Evolutionary conservation across 2,113 vertebrate species (phyloP), one percentile per base, ranked within the genome.

Genomic region (Cottus gobio): DNA sequence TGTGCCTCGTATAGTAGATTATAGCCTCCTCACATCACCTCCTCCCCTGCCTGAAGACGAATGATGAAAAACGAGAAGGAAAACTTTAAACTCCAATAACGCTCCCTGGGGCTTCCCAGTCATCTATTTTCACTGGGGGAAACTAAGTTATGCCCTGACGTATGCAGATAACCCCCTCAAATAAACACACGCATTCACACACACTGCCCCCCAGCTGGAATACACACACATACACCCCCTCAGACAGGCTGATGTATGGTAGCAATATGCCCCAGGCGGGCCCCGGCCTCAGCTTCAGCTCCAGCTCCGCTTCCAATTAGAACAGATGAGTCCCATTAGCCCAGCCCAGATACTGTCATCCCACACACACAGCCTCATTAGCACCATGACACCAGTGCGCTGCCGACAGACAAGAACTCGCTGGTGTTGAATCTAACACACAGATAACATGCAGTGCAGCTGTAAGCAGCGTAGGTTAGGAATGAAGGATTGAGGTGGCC

Each of bases 261-360:
- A 93, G 93, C 92, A 95, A 95, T 95, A 95, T 95, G 94, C 94
- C 93, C 89, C 84, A 94, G 94, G 94, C 93, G 83, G 87, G 89
- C 84, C 84, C 80, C 67, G 75, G 82, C 91, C 88, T 79, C 78
- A 69, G 87, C 86, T 84, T 26, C 87, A 88, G 87, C 90, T 85
- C 77, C 87, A 83, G 90, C 89, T 90, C 90, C 84, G 50, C 87
- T 91, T 85, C 87, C 92, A 94, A 94, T 94, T 94, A 93, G 89
- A 92, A 93, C 92, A 94, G 94, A 95, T 95, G 93, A 95, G 92
- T 91, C 91, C 92, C 93, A 93, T 94, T 92, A 91, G 87, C 88
- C 90, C 79, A 52, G 91, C 89, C 92, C 91, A 88, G 88, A 91
- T 91, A 87, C 90, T 92, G 90, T 93, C 93, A 91, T 89, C 85